Evolutionary conservation across 2,113 vertebrate species (phyloP).

Genomic region (Mus spicilegus): DNA sequence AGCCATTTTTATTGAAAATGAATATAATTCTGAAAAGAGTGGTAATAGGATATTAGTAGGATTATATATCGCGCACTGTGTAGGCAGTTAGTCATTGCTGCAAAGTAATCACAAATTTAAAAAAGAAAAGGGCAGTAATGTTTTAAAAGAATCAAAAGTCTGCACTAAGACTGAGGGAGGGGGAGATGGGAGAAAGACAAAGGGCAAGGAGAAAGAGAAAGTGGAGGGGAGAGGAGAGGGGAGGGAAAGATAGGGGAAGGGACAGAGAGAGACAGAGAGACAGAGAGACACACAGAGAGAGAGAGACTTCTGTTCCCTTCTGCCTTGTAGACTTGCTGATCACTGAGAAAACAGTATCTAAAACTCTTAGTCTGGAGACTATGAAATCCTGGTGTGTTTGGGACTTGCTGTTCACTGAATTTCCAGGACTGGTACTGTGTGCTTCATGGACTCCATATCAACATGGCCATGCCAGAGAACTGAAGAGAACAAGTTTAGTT

Average conservation of each 20-base stretch:
- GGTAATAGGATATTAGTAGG: not conserved
- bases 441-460: not conserved
- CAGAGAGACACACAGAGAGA: not conserved
- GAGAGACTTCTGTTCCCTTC: not conserved
- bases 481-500: not conserved
- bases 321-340: not conserved
- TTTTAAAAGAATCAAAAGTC: not conserved
- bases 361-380: not conserved
- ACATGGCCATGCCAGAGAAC: conserved; percentile 38
- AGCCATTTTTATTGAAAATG: conserved; percentile 28
- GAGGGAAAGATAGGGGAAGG: not conserved
- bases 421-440: not conserved
- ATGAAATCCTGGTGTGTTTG: not conserved
- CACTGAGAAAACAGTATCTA: not conserved
- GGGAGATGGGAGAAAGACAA: not conserved
- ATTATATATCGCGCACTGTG: not conserved
- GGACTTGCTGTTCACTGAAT: not conserved
- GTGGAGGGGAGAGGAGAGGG: fast-evolving
- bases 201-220: not conserved
- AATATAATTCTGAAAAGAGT: conserved; percentile 28
- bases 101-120: not conserved
- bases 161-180: not conserved
- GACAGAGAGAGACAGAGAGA: not conserved
- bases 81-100: not conserved
- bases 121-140: not conserved